These are phyloP conservation scores for Podarcis raffonei DNA, from an alignment of 2,113 vertebrate species.

Conservation along the genomic window DNA sequence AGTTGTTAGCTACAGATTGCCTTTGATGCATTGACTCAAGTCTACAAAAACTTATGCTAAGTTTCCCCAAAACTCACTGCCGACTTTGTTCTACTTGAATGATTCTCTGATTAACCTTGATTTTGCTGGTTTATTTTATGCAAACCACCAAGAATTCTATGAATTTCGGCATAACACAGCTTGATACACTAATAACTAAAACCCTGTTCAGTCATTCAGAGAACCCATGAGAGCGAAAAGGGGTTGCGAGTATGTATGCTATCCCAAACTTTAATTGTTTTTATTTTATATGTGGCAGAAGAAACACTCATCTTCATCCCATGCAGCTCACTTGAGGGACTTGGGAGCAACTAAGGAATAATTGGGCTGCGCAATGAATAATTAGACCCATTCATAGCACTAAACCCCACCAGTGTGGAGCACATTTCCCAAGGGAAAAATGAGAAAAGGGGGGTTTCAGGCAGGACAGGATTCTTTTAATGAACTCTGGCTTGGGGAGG, in stretches of 20 bases:
- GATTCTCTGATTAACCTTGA: neutral
- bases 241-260: neutral
- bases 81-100: neutral
- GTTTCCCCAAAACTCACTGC: neutral
- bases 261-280: neutral
- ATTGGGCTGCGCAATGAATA: no score
- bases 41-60: neutral
- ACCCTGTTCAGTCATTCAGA: neutral
- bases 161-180: no score
- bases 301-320: no score
- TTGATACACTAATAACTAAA: neutral
- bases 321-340: neutral
- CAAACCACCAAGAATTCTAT: no score
- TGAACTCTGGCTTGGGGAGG: no score
- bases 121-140: neutral
- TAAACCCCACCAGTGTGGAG: neutral
- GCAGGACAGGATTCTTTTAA: no score
- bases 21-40: neutral
- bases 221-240: no score
- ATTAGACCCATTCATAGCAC: neutral
- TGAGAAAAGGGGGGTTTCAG: neutral
- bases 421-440: neutral
- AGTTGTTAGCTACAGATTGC: neutral
- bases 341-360: neutral
- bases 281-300: neutral